Percentiles rank a stretch among this genome's conserved stretches.
These are phyloP conservation scores for Heptranchias perlo DNA, from an alignment of 2,113 vertebrate species.

Conservation along the genomic window DNA sequence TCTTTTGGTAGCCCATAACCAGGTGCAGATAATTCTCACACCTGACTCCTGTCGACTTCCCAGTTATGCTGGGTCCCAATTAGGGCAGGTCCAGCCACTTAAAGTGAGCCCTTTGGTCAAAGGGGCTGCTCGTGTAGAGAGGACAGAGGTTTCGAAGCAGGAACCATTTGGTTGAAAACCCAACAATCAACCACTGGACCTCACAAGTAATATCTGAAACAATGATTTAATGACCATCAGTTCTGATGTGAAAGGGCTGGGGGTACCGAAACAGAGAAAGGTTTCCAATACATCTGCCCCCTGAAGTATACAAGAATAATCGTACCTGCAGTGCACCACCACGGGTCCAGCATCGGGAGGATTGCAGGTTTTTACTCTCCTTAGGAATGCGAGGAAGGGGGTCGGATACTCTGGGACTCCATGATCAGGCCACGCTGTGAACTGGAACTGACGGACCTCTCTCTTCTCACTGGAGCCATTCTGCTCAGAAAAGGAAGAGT, in stretches of 20 bases:
- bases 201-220: not conserved
- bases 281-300: too few relatives aligned
- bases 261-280: not conserved
- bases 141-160: too few relatives aligned
- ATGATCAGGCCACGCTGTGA: slow-evolving; percentile 94
- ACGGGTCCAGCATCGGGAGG: slow-evolving; percentile 87
- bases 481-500: slow-evolving; percentile 50
- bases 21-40: not conserved
- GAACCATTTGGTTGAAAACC: not conserved
- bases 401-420: slow-evolving; percentile 94
- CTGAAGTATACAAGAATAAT: rapidly evolving
- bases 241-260: not conserved
- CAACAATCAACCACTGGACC: not conserved
- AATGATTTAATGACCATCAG: not conserved
- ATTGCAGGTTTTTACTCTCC: slow-evolving; percentile 94
- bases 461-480: slow-evolving; percentile 94
- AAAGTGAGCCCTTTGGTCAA: not conserved
- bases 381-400: slow-evolving; percentile 90
- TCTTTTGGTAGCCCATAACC: not conserved
- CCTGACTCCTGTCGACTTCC: not conserved
- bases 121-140: not conserved
- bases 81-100: not conserved
- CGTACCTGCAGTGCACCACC: slow-evolving; percentile 96
- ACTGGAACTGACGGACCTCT: slow-evolving; percentile 97
- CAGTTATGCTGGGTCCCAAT: not conserved